Conservation (phyloP, 1,140 invertebrate genomes). For the Euura saliciscinereae region DNA sequence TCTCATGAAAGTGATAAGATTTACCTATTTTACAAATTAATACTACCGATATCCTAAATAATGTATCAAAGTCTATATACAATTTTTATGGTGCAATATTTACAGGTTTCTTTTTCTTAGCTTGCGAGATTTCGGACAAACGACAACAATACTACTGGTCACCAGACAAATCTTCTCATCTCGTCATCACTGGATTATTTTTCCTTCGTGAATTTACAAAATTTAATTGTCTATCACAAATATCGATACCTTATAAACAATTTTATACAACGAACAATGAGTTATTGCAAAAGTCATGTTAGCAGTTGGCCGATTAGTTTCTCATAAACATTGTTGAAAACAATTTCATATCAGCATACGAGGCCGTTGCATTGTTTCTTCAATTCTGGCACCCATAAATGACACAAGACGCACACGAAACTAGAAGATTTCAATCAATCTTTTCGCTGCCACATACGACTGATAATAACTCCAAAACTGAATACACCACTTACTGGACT, state of each 20-base stretch:
- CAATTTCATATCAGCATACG: not conserved
- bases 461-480: not conserved
- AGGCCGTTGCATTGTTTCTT: not conserved
- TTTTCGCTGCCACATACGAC: not conserved
- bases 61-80: constrained; percentile 2
- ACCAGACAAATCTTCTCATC: not conserved
- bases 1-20: constrained; percentile 1
- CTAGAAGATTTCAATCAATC: not conserved
- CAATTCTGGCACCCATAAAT: not conserved
- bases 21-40: not conserved
- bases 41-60: constrained; percentile 1
- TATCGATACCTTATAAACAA: not conserved
- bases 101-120: not conserved
- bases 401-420: not conserved
- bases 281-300: constrained; percentile 1
- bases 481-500: not conserved
- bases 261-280: constrained; percentile 4
- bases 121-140: not conserved
- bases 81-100: constrained; percentile 7
- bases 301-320: not conserved
- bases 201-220: not conserved
- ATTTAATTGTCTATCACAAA: constrained; percentile 5
- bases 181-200: not conserved
- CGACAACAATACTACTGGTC: not conserved
- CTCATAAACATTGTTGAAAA: not conserved